A percentile compares a stretch with the other conserved stretches of the same genome.
Evolutionary conservation across 2,113 vertebrate genomes (phyloP).

Genomic region (Neogobius melanostomus): DNA sequence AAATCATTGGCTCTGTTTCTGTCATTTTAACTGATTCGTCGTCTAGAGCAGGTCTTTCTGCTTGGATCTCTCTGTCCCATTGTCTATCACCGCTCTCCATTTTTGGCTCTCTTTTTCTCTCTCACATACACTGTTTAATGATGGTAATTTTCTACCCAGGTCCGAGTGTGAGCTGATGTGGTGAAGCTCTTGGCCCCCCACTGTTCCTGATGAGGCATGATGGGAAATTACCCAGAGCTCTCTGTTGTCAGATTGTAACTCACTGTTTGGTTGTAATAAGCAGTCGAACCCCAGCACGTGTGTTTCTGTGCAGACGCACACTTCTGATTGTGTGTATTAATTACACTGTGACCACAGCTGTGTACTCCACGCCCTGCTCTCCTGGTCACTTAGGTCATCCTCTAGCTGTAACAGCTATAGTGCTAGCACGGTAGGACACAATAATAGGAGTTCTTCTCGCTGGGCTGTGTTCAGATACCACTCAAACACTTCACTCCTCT

Average conservation of each 20-base stretch:
- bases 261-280: slow-evolving; percentile 78
- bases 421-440: slow-evolving; percentile 59
- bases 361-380: slow-evolving; percentile 66
- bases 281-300: slow-evolving; percentile 63
- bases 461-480: slow-evolving; percentile 39
- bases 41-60: slow-evolving; percentile 4
- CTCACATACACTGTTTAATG: slow-evolving; percentile 69
- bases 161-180: slow-evolving; percentile 78
- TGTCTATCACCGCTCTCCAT: slow-evolving; percentile 54
- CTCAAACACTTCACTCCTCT: slow-evolving; percentile 50
- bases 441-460: slow-evolving; percentile 62
- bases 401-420: slow-evolving; percentile 49
- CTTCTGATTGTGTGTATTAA: slow-evolving; percentile 72
- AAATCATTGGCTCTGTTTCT: not conserved
- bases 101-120: slow-evolving; percentile 58
- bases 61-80: slow-evolving; percentile 38
- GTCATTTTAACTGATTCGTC: slow-evolving; percentile 27
- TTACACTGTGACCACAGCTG: slow-evolving; percentile 77
- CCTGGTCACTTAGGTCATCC: slow-evolving; percentile 71
- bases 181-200: slow-evolving; percentile 66
- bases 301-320: slow-evolving; percentile 53
- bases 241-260: slow-evolving; percentile 76
- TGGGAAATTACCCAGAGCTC: slow-evolving; percentile 77
- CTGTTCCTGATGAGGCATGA: slow-evolving; percentile 79
- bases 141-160: slow-evolving; percentile 77